A percentile compares a stretch with the other conserved stretches of the same genome.
These are phyloP conservation scores for Euclidia mi DNA, from an alignment of 2,888 invertebrate species.

Conservation along the genomic window DNA sequence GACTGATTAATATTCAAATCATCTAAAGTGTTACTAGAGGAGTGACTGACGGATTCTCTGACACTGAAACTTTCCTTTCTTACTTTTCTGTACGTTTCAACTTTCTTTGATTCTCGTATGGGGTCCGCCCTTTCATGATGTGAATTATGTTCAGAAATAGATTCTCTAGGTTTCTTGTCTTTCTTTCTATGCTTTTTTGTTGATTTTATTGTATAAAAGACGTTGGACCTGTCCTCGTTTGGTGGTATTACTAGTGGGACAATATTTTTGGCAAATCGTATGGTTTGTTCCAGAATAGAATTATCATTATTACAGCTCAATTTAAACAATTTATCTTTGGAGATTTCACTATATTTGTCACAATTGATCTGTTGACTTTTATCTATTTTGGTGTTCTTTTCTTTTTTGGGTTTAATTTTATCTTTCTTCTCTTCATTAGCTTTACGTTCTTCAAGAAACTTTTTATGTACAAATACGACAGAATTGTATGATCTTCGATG, in stretches of 20 bases:
- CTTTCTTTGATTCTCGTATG: slow-evolving; percentile 53
- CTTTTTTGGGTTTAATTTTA: slow-evolving; percentile 42
- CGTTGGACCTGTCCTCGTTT: slow-evolving; percentile 61
- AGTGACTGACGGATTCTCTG: slow-evolving; percentile 67
- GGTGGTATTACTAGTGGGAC: slow-evolving; percentile 78
- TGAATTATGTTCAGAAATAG: slow-evolving; percentile 39
- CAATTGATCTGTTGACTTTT: slow-evolving; percentile 67
- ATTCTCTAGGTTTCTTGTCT: slow-evolving; percentile 49
- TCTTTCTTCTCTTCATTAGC: slow-evolving; percentile 34
- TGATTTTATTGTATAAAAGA: slow-evolving; percentile 77
- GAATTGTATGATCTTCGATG: slow-evolving; percentile 73
- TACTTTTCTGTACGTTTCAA: slow-evolving; percentile 63
- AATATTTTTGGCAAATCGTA: slow-evolving; percentile 77
- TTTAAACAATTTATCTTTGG: slow-evolving; percentile 48
- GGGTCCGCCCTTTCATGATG: slow-evolving; percentile 56
- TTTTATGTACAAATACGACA: slow-evolving; percentile 79
- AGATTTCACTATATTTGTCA: slow-evolving; percentile 36
- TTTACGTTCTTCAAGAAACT: slow-evolving; percentile 54
- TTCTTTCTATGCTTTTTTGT: slow-evolving; percentile 65
- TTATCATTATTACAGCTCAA: slow-evolving; percentile 52
- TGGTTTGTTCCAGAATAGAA: slow-evolving; percentile 75
- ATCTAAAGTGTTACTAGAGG: slow-evolving; percentile 76
- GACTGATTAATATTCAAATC: slow-evolving; percentile 79
- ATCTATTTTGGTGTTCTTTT: slow-evolving; percentile 54
- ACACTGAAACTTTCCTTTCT: slow-evolving; percentile 64